phyloP scores from a whole-genome alignment of 2,797 vertebrate species.

The Peromyscus nudipes region DNA sequence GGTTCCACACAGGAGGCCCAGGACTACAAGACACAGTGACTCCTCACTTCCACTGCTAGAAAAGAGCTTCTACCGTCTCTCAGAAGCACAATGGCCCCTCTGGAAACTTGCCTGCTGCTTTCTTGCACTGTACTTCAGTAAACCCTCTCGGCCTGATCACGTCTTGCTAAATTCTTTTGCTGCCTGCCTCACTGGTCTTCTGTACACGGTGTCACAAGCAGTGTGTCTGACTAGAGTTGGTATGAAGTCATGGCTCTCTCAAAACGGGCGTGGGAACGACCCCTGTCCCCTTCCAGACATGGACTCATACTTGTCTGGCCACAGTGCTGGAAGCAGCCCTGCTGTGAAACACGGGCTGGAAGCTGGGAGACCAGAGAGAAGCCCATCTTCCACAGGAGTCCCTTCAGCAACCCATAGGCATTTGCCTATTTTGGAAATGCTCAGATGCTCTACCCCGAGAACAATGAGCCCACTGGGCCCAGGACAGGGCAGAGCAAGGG shows the following conservation, averaged over 20 bases:
- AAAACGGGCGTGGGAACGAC: neutral
- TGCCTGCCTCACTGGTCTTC: neutral
- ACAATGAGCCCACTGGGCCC: neutral
- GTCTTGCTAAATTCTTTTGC: neutral
- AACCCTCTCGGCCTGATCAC: neutral
- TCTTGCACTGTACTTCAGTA: neutral
- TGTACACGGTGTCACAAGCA: neutral
- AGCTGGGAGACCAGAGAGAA: neutral
- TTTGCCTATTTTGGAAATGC: neutral
- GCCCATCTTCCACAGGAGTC: neutral
- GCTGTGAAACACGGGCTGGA: neutral
- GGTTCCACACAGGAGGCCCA: neutral
- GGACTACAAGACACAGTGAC: neutral
- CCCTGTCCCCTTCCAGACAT: neutral
- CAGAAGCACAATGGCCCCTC: neutral
- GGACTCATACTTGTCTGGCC: neutral
- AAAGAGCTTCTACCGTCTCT: too few relatives aligned
- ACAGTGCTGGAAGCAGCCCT: neutral
- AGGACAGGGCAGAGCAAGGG: neutral
- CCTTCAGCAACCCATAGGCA: neutral
- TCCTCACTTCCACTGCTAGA: neutral
- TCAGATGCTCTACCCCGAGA: neutral
- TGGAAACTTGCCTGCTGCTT: neutral
- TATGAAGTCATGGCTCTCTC: neutral
- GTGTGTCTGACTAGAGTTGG: neutral